Evolutionary conservation across 2,113 vertebrate species (phyloP), one percentile per base, ranked within the genome.

Genomic region (Hassar affinis): DNA sequence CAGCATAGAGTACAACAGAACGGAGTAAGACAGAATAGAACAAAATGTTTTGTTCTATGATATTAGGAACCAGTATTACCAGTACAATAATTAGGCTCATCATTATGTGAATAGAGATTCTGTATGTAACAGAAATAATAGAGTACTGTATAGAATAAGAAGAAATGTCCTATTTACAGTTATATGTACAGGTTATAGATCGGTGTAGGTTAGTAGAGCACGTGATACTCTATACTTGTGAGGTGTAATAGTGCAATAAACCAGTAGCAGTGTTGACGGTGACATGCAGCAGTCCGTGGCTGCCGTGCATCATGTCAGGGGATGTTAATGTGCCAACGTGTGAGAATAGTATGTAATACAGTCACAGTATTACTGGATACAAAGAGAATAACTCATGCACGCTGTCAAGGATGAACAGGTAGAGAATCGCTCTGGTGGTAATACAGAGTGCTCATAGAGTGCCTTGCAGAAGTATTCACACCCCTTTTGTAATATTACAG

Each of bases 381-480:
- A 75, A 75, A 51, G n/a, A 75, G 71, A 52, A 75, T 75, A 75
- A 51, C 45, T 71, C 38, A 71, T 71, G 68, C n/a, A n/a, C 20
- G 45, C 12, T 17, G 25, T 42, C 11, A 71, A 71, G 68, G 45
- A 47, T 45, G 5, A 6, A n/a, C 3, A 1, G 12, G 4, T 69
- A 22, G 38, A 45, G 4, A 47, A 69, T 8, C 27, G 25, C 22
- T 74, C 15, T 74, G 12, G 6, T 49, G 8, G 3, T 71, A 25
- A 0, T 35, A 38, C 15, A 66, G 15, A 15, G n/a, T 68, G 33
- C 33, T 1, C 18, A 66, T 20, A 9, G 33, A 66, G 8, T 3
- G 17, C 17, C 18, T 30, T 62, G 61, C 1, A 17, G 6, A 17
- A 30, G 27, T 33, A 33, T 62, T 62, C 14, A 33, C 27, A 62